Conservation (phyloP, 2,888 invertebrate genomes). For the Lamellibrachia satsuma region DNA sequence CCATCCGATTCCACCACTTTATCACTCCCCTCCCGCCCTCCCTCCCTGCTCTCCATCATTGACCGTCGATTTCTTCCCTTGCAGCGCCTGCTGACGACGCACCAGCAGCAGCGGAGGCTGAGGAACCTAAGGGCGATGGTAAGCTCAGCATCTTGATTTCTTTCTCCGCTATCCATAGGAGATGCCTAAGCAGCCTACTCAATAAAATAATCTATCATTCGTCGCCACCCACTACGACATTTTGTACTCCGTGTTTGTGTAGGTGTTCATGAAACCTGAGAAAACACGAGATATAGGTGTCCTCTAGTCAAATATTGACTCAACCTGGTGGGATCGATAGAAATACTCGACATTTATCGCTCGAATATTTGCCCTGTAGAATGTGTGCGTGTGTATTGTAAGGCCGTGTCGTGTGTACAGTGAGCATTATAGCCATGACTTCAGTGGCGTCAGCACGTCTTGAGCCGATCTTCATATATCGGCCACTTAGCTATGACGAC, state of each 20-base stretch:
- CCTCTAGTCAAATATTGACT: constrained; percentile 5
- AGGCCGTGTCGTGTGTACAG: not conserved
- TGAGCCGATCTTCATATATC: not conserved
- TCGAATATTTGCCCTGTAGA: not conserved
- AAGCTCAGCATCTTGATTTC: not conserved
- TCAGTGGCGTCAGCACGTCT: not conserved
- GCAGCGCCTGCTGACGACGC: not conserved
- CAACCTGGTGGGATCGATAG: not conserved
- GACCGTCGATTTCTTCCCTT: not conserved
- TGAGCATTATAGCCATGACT: not conserved
- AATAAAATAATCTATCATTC: not conserved
- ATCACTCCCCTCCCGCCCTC: not conserved
- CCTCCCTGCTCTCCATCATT: not conserved
- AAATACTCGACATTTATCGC: not conserved
- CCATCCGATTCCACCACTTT: too few relatives aligned
- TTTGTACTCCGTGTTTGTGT: not conserved
- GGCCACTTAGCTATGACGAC: not conserved
- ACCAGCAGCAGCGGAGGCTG: not conserved
- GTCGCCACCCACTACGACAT: not conserved
- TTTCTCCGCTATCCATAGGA: not conserved
- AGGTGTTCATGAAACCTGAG: not conserved
- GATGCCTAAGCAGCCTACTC: not conserved
- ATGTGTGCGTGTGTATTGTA: not conserved
- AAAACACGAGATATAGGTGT: not conserved
- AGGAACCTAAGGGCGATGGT: not conserved